Evolutionary conservation across 1,140 invertebrate species (phyloP).

Genomic region (Mactra quadrangularis): DNA sequence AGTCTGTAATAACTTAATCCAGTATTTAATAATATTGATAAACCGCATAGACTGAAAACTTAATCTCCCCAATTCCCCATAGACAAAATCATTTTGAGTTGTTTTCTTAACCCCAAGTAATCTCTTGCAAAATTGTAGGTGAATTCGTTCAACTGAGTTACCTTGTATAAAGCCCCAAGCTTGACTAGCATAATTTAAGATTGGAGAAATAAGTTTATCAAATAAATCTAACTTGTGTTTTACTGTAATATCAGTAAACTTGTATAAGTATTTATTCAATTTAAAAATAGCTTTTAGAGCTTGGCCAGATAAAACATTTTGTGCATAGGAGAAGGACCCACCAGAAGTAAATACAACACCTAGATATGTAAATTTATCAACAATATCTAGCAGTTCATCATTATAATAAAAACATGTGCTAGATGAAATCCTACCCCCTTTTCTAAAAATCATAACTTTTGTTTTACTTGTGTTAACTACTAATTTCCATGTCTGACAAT

Average conservation of each 20-base stretch:
- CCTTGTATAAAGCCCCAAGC: background rate
- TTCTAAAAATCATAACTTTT: constrained; percentile 31
- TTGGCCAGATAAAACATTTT: constrained; percentile 7
- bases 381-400: background rate
- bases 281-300: constrained; percentile 8
- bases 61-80: background rate
- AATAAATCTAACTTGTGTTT: constrained; percentile 25
- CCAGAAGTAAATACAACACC: constrained; percentile 3
- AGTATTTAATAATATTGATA: constrained; percentile 16
- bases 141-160: background rate
- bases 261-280: constrained; percentile 38
- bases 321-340: background rate
- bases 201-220: constrained; percentile 18
- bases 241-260: constrained; percentile 6
- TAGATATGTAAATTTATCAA: constrained; percentile 11
- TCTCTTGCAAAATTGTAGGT: constrained; percentile 29
- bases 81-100: constrained; percentile 18
- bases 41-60: background rate
- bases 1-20: constrained; percentile 7
- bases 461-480: constrained; percentile 36
- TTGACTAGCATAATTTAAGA: constrained; percentile 7
- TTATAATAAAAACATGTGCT: constrained; percentile 18
- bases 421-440: background rate
- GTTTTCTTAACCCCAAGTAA: background rate
- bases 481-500: no score